Evolutionary conservation across 2,113 vertebrate species (phyloP), one percentile per base, ranked within the genome.

Genomic region (Odobenus rosmarus): DNA sequence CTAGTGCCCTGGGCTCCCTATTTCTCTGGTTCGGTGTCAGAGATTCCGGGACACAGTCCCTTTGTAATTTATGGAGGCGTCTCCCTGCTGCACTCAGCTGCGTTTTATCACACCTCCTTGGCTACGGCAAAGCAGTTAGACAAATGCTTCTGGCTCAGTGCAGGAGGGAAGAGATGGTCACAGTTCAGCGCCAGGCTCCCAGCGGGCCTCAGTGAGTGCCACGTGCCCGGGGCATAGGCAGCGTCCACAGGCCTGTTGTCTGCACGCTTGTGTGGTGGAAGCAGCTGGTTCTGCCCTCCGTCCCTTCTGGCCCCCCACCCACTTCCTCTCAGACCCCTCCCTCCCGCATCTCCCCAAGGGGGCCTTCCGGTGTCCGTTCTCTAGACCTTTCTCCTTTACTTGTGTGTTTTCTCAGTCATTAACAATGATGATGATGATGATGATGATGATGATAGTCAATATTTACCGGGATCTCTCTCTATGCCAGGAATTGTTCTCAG

Each of bases 11-110:
- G 49, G 67, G 88, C 24, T 93, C 46, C 84, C 39, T 84, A 64
- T 84, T 72, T 81, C 88, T 82, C 59, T 97, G 80, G 92, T 89
- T 93, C 69, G 61, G 57, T 59, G 88, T 81, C 79, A n/a, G 76
- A 77, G 71, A 92, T 97, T 96, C 71, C 21, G 26, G 94, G 88
- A 72, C 84, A 61, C 39, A 19, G 15, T 36, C 31, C 19, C 46
- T 81, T 84, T 96, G 62, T 64, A 67, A 77, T 92, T 92, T 86
- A 36, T 67, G 76, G 83, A 67, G 36, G 31, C 62, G 36, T 69
- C 72, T 55, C 31, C 16, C 28, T 2, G 5, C 14, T 21, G 16
- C 7, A 19, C 24, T 55, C 2, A 4, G 28, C 57, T 67, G 42
- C 1, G 3, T 39, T 88, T 71, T 82, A 42, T n/a, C 42, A 77